Conservation (phyloP, 1,140 invertebrate species). For the Diuraphis noxia region DNA sequence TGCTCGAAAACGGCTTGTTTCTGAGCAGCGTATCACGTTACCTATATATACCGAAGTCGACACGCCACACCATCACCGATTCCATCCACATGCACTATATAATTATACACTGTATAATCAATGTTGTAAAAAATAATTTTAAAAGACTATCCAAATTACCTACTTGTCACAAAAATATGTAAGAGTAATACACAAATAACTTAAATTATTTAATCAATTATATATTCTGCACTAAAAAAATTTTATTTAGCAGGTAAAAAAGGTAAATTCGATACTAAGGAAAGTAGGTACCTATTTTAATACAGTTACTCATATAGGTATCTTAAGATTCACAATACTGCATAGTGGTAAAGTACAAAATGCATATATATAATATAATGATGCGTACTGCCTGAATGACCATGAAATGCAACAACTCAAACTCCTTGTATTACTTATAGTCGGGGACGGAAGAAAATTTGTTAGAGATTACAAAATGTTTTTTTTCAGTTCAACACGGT, state of each 20-base stretch:
- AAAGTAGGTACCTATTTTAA: neutral
- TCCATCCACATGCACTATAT: neutral
- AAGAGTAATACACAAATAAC: too few species aligned
- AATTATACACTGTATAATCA: neutral
- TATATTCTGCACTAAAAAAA: neutral
- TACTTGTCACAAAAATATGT: neutral
- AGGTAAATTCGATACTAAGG: too few species aligned
- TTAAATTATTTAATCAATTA: too few species aligned
- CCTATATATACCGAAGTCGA: neutral
- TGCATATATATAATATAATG: too few species aligned
- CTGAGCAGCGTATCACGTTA: constrained; percentile 15
- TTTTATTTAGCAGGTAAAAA: too few species aligned
- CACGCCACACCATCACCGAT: neutral
- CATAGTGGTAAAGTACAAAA: too few species aligned
- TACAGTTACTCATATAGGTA: neutral
- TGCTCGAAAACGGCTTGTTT: constrained; percentile 1
- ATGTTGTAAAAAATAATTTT: neutral
- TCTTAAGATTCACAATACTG: neutral
- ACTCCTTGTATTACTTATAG: too few species aligned
- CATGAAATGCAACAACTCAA: neutral
- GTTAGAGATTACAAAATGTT: neutral
- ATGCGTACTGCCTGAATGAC: neutral
- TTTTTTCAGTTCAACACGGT: neutral
- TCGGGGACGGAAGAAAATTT: neutral
- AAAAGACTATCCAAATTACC: neutral